Evolutionary conservation across 2,888 invertebrate genomes (phyloP), one percentile per base, ranked within the genome.

Genomic region (Embidobia sp.): DNA sequence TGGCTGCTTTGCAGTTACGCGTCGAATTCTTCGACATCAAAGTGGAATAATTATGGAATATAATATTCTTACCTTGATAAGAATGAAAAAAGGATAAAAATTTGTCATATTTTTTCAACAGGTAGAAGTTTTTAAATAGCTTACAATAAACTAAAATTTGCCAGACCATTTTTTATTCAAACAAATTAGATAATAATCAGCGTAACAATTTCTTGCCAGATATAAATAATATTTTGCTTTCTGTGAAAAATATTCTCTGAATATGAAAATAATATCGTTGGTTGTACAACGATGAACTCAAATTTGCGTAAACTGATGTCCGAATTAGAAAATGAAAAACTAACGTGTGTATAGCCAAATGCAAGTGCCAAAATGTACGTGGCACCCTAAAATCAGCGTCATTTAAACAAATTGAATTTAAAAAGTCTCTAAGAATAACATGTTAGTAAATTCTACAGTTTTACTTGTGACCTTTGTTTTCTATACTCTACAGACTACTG

Each of bases 311-410:
- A 63, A n/a, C 29, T 15, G 31, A 66, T 53, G 26, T 44, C 64
- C 53, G 64, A 66, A 66, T 66, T 66, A 66, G 51, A 37, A 64
- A 29, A 33, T 44, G 11, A 49, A 44, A 42, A 13, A 27, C 0
- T 46, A 55, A 57, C 29, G 18, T 63, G 48, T 19, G 27, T 70
- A 18, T 70, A 70, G 70, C 61, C 70, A 70, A 70, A 61, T 46
- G 15, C 27, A 61, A 70, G 70, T 70, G 70, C 70, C 70, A 67
- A 67, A 67, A 67, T 67, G 55, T 55, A 67, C 55, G 40, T 57
- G 67, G 67, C 67, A 72, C 70, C 61, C 46, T 63, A 61, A 61
- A 70, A 61, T 72, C 18, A 70, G 29, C 51, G 70, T 61, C 44
- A 53, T 72, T 63, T 35, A n/a, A n/a, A n/a, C n/a, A n/a, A n/a